phyloP scores from a whole-genome alignment of 2,888 invertebrate species.

The Lampropteryx suffumata region DNA sequence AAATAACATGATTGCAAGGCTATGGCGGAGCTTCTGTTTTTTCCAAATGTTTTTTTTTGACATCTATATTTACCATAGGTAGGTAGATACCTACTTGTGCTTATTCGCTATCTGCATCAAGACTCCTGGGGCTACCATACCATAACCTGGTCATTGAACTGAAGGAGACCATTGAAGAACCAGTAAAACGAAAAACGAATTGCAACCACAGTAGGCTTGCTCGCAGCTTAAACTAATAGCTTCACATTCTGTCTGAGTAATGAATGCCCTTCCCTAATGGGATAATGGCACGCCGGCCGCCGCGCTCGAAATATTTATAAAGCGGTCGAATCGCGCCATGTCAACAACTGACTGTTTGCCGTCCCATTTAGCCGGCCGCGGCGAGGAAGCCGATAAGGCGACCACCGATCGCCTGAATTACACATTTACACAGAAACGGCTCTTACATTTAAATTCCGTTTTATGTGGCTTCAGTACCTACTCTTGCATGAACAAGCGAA shows the following conservation, averaged over 20 bases:
- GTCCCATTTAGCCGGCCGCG: conserved; percentile 58
- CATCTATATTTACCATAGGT: too few relatives aligned
- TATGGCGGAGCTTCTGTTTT: too few relatives aligned
- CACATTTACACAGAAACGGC: conserved; percentile 23
- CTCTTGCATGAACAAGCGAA: conserved; percentile 18
- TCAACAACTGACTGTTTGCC: conserved; percentile 74
- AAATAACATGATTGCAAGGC: too few relatives aligned
- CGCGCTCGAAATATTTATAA: conserved; percentile 76
- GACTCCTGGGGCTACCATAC: too few relatives aligned
- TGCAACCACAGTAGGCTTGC: conserved; percentile 12
- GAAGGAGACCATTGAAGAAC: background rate
- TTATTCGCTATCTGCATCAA: too few relatives aligned
- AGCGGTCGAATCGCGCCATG: conserved; percentile 69
- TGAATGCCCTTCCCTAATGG: conserved; percentile 77
- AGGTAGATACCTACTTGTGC: too few relatives aligned
- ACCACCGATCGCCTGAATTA: conserved; percentile 32
- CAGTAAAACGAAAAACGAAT: background rate
- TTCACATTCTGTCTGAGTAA: conserved; percentile 72
- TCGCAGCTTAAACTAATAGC: conserved; percentile 50
- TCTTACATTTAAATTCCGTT: conserved; percentile 22
- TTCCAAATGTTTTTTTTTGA: too few relatives aligned
- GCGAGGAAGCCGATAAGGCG: conserved; percentile 58
- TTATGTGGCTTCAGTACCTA: conserved; percentile 20
- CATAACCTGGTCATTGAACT: too few relatives aligned
- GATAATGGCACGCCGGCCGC: conserved; percentile 72